A percentile compares a stretch with the other conserved stretches of the same genome.
Evolutionary conservation across 2,888 invertebrate genomes (phyloP).

Genomic region (Aleiodes testaceus): DNA sequence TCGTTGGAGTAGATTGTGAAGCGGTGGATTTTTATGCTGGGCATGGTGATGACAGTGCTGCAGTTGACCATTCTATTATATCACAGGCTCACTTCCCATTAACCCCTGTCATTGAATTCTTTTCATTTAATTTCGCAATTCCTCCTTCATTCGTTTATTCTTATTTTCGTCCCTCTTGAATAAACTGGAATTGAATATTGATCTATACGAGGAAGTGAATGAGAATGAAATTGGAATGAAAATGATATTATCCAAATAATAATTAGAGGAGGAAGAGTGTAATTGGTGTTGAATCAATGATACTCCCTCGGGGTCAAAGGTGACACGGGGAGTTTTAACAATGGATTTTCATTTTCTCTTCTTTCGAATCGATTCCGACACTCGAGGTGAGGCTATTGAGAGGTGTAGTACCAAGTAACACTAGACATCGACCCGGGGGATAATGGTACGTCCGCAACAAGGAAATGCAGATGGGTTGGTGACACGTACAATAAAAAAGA

Average conservation of each 20-base stretch:
- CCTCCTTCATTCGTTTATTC: not conserved
- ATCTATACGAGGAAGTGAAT: not conserved
- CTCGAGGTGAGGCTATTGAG: slow-evolving; percentile 19
- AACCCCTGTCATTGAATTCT: slow-evolving; percentile 36
- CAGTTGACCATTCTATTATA: slow-evolving; percentile 65
- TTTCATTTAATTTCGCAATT: slow-evolving; percentile 6
- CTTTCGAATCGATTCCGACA: slow-evolving; percentile 20
- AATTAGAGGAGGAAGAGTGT: not conserved
- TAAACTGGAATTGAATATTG: slow-evolving; percentile 19
- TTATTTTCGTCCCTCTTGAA: slow-evolving; percentile 13
- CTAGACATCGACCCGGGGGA: slow-evolving; percentile 28
- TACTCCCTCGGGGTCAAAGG: no score
- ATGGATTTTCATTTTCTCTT: slow-evolving; percentile 1
- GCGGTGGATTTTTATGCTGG: slow-evolving; percentile 53
- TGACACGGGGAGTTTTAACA: not conserved
- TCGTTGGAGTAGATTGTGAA: slow-evolving; percentile 10
- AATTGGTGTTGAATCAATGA: not conserved
- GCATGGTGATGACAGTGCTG: slow-evolving; percentile 62
- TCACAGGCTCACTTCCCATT: slow-evolving; percentile 52
- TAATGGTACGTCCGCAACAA: slow-evolving; percentile 26
- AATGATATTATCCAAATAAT: not conserved
- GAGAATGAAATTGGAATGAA: slow-evolving; percentile 1
- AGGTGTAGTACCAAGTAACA: slow-evolving; percentile 25
- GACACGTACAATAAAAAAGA: slow-evolving; percentile 18
- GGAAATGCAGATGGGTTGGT: slow-evolving; percentile 15